A percentile compares a stretch with the other conserved stretches of the same genome.
Conservation (phyloP, 1,140 invertebrate genomes). For the Diuraphis noxia region DNA sequence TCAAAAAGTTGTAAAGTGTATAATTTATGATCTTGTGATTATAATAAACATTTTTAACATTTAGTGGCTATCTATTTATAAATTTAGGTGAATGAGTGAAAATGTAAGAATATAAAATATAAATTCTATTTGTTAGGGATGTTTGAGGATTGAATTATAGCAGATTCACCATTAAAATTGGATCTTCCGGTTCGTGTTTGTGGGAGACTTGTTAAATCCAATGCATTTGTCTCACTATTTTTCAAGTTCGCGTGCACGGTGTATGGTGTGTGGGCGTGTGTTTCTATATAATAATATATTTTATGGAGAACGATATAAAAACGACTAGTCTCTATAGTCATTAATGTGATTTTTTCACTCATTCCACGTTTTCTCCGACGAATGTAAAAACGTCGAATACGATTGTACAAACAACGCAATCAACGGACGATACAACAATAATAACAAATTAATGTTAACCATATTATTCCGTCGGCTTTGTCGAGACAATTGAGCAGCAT, state of each 20-base stretch:
- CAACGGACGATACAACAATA: background rate
- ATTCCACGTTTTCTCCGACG: background rate
- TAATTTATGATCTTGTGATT: too few relatives aligned
- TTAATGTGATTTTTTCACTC: background rate
- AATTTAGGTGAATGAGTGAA: background rate
- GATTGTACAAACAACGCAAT: background rate
- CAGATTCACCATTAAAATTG: background rate
- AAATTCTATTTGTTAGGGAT: background rate
- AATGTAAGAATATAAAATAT: background rate
- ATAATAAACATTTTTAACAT: too few relatives aligned
- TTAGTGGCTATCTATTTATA: too few relatives aligned
- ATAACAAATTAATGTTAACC: background rate
- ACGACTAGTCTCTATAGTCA: background rate
- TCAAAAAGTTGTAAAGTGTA: too few relatives aligned
- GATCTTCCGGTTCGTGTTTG: background rate
- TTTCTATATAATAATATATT: background rate
- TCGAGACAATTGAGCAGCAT: background rate
- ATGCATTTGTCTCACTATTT: conserved; percentile 13
- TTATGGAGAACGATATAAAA: background rate
- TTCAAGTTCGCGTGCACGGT: too few relatives aligned
- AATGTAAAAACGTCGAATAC: background rate
- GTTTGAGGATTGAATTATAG: background rate
- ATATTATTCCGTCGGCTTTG: background rate
- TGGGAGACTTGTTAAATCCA: background rate
- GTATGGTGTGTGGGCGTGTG: background rate